Conservation (phyloP, 1,140 invertebrate genomes). For the Drosophila parvula region DNA sequence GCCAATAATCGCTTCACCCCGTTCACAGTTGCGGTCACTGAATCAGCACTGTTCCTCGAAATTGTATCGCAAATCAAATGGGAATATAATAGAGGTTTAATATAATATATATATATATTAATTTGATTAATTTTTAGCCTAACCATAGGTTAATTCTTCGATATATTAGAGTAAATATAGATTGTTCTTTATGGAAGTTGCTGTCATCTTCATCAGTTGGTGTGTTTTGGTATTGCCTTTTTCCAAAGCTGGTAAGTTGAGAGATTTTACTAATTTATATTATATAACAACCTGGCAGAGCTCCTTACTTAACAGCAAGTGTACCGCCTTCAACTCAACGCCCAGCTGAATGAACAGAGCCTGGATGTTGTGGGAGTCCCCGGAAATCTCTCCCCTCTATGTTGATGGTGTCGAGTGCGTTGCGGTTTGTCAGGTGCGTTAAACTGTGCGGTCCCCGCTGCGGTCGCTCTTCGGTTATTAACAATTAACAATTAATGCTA, state of each 20-base stretch:
- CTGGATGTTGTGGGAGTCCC: neutral
- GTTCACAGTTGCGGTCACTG: constrained; percentile 9
- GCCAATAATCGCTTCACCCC: constrained; percentile 19
- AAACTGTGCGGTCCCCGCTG: constrained; percentile 54
- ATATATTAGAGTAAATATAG: too few species aligned
- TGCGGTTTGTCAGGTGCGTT: constrained; percentile 60
- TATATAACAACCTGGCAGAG: neutral
- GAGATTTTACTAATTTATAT: constrained; percentile 20
- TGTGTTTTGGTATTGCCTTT: too few species aligned
- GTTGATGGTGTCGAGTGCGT: constrained; percentile 33
- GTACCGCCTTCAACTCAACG: neutral
- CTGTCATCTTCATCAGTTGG: too few species aligned
- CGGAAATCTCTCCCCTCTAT: neutral
- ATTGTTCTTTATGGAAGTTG: too few species aligned
- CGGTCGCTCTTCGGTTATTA: constrained; percentile 60
- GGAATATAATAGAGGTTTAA: too few species aligned
- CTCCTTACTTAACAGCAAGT: neutral
- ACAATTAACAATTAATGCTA: constrained; percentile 80
- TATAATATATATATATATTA: too few species aligned
- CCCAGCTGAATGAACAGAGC: neutral
- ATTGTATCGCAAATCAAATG: neutral
- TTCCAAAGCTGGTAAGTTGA: neutral
- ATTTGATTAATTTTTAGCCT: too few species aligned
- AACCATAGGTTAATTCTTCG: neutral
- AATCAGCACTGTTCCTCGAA: neutral